Evolutionary conservation across 1,140 invertebrate genomes (phyloP), one percentile per base, ranked within the genome.

Genomic region (Frieseomelitta varia): DNA sequence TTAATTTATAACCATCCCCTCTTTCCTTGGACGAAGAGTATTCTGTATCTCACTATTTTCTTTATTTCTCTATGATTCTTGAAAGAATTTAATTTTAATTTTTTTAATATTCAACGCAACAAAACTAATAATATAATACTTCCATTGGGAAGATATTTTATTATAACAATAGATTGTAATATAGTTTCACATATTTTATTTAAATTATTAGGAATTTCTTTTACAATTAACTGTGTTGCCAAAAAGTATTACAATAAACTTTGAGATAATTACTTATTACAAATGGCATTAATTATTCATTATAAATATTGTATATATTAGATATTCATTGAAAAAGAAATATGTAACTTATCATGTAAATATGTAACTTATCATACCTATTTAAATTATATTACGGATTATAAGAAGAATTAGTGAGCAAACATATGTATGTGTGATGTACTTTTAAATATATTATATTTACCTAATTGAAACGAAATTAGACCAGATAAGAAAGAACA

Each of bases 231-330:
- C 6, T 69, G 21, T 6, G 39, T 79, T 39, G 73, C 30, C 53
- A 21, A 76, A n/a, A 76, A 76, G 56, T 76, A 69, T 55, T 67
- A 68, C 67, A 67, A 78, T 53, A 55, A 53, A 65, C 14, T 47
- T 58, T 56, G 19, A 76, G 21, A 34, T 76, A 58, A 76, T 39
- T 76, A 61, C 19, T 67, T 27, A 15, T 34, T 67, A 78, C 6
- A 79, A 68, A 68, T 56, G 24, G 56, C 51, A 79, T 61, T 61
- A 79, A 30, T 53, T 51, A 68, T 68, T 39, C 17, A 0, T 39
- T 69, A 47, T 69, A 69, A 47, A 71, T 71, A 71, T 27, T 51
- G 8, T 71, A 71, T 17, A 71, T 51, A 51, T 71, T 71, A 71
- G 14, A 51, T 63, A 51, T 77, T 63, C 27, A 24, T 65, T 78